A percentile compares a stretch with the other conserved stretches of the same genome.
Conservation (phyloP, 2,797 vertebrate species). For the Channallabes apus region DNA sequence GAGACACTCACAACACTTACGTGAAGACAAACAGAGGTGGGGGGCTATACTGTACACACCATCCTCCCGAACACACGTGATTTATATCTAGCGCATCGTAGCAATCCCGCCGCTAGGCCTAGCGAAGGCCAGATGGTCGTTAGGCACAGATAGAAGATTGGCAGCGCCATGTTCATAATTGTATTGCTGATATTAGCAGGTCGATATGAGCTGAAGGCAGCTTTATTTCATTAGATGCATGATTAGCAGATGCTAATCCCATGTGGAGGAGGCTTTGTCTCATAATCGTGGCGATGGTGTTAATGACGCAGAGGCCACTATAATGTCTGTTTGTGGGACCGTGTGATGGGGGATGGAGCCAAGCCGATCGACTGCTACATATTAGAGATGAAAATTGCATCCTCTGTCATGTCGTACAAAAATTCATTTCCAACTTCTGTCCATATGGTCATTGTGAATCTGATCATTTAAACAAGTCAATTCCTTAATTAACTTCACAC, state of each 20-base stretch:
- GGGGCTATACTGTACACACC: background rate
- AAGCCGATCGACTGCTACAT: background rate
- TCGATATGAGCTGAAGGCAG: conserved; percentile 81
- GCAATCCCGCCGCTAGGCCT: conserved; percentile 53
- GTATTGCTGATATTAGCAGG: conserved; percentile 83
- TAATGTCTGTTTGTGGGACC: conserved; percentile 57
- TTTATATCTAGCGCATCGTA: conserved; percentile 44
- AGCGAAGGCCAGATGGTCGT: conserved; percentile 10
- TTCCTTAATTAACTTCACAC: background rate
- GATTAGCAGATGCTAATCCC: conserved; percentile 82
- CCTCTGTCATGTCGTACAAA: background rate
- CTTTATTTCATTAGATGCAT: conserved; percentile 85
- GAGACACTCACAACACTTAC: conserved; percentile 20
- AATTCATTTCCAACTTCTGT: background rate
- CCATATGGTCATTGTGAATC: background rate
- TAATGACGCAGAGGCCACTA: conserved; percentile 87
- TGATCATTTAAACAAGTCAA: background rate
- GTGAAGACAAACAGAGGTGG: conserved; percentile 31
- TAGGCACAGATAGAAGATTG: conserved; percentile 63
- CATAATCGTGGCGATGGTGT: conserved; percentile 90
- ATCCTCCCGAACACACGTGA: too few relatives aligned
- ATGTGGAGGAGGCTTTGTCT: conserved; percentile 80
- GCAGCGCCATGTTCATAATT: conserved; percentile 71
- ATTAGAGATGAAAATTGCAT: conserved; percentile 16
- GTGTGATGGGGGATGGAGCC: background rate